Base-by-base conservation (phyloP, 2,797 vertebrate genomes). In the Petrocephalus sullivani region DNA sequence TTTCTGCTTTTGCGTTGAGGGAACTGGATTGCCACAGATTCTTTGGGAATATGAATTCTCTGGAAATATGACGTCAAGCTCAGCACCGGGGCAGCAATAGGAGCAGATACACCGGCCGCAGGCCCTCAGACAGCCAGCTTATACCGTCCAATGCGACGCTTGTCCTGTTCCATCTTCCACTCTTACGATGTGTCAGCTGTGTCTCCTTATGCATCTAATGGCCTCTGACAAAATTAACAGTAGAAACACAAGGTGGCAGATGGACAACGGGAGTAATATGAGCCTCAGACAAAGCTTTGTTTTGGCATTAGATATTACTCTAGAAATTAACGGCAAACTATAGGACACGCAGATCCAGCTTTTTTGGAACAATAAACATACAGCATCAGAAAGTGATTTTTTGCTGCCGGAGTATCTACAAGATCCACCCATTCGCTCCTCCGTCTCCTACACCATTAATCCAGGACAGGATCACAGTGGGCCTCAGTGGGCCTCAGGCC, bases 161-260 rank as follows among this genome's bases (percentile, higher is more conserved):
- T 57, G 64, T 67, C 86, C 83, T 10, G 41, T 64, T 89, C 82
- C 88, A 58, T 88, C 49, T 41, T 84, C 85, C 9, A 37, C 85
- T 56, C 64, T 64, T 75, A 46, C 91, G 88, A 91, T 87, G 86
- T 81, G 61, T 88, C 81, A 88, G 90, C 89, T 91, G 89, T 88
- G 89, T 89, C 88, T 87, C 89, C 37, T 78, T 90, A 85, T 87
- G 86, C 75, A 89, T 64, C 86, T 89, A 90, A 89, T 90, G 89
- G 88, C 58, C 88, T 82, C 85, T 91, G 90, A 91, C 89, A 81
- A 53, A 87, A 89, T 89, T 88, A 91, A 88, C 85, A 83, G 61
- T 81, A 57, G 60, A 67, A 67, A 21, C 9, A 67, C 41, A 53
- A 23, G 41, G 58, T 53, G 16, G 21, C 85, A 37, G 87, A 53